Percentiles rank a stretch among this genome's conserved stretches.
Evolutionary conservation across 30 jellyfish, hydroid and myxozoan genomes (phyloP).

Genomic region (Morbakka virulenta): DNA sequence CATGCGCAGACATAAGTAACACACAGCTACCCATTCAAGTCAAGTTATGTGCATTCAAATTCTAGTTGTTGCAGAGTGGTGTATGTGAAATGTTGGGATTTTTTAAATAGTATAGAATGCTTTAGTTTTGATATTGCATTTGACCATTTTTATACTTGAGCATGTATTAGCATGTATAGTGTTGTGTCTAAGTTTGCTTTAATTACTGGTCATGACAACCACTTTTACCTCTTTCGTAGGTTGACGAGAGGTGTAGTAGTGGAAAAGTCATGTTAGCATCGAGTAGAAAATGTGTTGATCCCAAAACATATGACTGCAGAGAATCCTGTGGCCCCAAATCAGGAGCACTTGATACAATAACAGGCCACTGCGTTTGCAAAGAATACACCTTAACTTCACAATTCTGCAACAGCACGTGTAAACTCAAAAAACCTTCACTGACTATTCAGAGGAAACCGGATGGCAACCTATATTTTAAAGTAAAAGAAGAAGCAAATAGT

Average conservation of each 20-base stretch:
- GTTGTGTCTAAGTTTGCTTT: too few species aligned
- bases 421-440: slow-evolving; percentile 20
- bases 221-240: too few species aligned
- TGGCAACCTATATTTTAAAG: slow-evolving; percentile 43
- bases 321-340: slow-evolving; percentile 74
- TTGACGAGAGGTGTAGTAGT: slow-evolving; percentile 74
- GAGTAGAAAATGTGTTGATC: slow-evolving; percentile 60
- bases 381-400: slow-evolving; percentile 32
- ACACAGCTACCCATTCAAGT: too few species aligned
- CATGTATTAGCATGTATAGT: too few species aligned
- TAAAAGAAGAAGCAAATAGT: neutral
- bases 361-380: slow-evolving; percentile 82
- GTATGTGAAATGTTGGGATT: too few species aligned
- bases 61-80: too few species aligned
- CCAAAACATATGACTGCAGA: slow-evolving; percentile 36
- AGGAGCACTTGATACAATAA: slow-evolving; percentile 57
- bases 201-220: too few species aligned
- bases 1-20: too few species aligned
- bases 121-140: too few species aligned
- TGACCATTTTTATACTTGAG: too few species aligned
- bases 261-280: slow-evolving; percentile 68
- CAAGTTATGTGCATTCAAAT: too few species aligned
- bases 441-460: slow-evolving; percentile 35
- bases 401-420: slow-evolving; percentile 81
- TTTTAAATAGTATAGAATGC: too few species aligned